Evolutionary conservation across 2,888 invertebrate genomes (phyloP), one percentile per base, ranked within the genome.

Genomic region (Synergus japonicus): DNA sequence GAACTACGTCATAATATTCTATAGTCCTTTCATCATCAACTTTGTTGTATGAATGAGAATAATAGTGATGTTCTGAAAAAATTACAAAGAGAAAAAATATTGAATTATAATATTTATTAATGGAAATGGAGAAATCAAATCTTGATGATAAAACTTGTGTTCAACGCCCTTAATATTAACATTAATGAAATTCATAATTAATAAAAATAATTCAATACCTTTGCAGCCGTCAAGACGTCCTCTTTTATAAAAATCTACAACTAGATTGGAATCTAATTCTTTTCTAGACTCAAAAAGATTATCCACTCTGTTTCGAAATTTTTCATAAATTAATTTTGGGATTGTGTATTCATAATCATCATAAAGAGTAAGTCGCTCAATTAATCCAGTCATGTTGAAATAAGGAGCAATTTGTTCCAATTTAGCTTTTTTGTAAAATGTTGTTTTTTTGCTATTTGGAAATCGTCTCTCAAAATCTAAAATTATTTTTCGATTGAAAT

Each of bases 341-440:
- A 86, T 86, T 0, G 90, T 92, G 43, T 95, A 94, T 0, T 94
- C 93, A 78, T 95, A 95, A 88, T 96, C 95, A 0, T 93, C 92
- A 85, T 93, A 96, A 80, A 93, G 92, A 41, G 93, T 94, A 15
- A 96, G 93, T 83, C 95, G 93, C 83, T 95, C 94, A 0, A 96
- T 93, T 58, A 97, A 92, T 0, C 97, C 98, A 90, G 97, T 96
- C 0, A 92, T 92, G 87, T 96, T 94, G 0, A 95, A 93, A 87
- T 97, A 97, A 0, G 96, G 96, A 0, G 97, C 95, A 91, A 95
- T 97, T 83, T 96, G 94, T 90, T 97, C 96, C 9, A 97, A 93
- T 60, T 96, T 93, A 0, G 96, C 94, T 85, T 95, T 95, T 90
- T 96, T 97, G 90, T 96, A 98, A 83, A 94, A 93, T 2, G 95